Evolutionary conservation across 2,888 invertebrate species (phyloP).

Genomic region (Antheraea yamamai): DNA sequence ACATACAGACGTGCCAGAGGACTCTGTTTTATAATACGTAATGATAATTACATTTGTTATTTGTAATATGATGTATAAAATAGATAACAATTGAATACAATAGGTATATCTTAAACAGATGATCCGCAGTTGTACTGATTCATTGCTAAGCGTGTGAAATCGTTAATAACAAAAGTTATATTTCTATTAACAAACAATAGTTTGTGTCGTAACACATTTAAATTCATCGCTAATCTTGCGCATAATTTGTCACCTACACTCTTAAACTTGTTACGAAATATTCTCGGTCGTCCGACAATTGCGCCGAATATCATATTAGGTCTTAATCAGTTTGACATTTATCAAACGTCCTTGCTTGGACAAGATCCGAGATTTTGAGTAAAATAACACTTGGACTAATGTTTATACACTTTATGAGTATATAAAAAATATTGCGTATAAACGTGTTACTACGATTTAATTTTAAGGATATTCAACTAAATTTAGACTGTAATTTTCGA

Average conservation of each 20-base stretch:
- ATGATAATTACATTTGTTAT: neutral
- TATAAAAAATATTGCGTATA: too few species aligned
- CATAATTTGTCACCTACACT: conserved; percentile 63
- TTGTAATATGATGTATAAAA: conserved; percentile 4
- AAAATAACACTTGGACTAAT: neutral
- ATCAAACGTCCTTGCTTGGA: conserved; percentile 8
- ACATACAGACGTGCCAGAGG: too few species aligned
- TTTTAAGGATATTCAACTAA: neutral
- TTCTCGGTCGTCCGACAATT: conserved; percentile 6
- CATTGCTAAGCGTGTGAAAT: conserved; percentile 38
- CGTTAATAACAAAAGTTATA: conserved; percentile 35
- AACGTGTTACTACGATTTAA: neutral
- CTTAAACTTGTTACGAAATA: neutral
- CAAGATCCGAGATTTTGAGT: conserved; percentile 2
- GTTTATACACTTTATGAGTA: neutral
- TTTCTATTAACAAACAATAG: conserved; percentile 61
- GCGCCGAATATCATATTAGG: neutral
- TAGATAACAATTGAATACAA: neutral
- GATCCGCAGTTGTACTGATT: conserved; percentile 25
- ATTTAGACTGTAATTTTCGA: neutral
- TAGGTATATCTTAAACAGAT: conserved; percentile 16
- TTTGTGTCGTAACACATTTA: conserved; percentile 52
- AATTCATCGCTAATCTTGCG: conserved; percentile 59
- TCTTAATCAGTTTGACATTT: conserved; percentile 4
- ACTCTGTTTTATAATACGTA: too few species aligned